Conservation (phyloP, 2,797 vertebrate species). For the Podargus strigoides region DNA sequence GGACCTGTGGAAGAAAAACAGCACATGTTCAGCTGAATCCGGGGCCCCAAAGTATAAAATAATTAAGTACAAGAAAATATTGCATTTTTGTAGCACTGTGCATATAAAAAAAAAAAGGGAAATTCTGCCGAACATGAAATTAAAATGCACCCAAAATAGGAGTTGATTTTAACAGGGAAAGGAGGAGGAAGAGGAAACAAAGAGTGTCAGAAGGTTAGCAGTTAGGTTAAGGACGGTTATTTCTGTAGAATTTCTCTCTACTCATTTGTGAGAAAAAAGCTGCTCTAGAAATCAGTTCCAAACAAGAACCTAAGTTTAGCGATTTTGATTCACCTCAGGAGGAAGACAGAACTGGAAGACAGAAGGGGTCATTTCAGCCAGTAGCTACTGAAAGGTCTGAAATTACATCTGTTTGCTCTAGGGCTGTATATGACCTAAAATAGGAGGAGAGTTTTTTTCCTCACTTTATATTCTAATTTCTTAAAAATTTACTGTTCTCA, state of each 20-base stretch:
- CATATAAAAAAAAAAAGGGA: background rate
- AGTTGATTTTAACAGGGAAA: background rate
- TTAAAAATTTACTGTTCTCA: background rate
- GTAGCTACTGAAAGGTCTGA: background rate
- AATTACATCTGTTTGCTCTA: background rate
- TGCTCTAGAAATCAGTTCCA: background rate
- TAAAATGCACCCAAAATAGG: background rate
- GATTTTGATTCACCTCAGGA: background rate
- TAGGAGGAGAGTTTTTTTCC: background rate
- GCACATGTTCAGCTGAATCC: background rate
- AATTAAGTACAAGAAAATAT: background rate
- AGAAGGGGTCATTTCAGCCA: background rate
- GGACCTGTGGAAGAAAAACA: background rate
- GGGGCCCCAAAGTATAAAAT: background rate
- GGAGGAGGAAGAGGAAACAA: background rate
- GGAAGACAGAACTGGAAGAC: background rate
- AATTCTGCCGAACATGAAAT: background rate
- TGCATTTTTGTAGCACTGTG: background rate
- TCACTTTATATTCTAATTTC: background rate
- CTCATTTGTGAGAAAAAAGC: background rate
- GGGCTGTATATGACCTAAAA: background rate
- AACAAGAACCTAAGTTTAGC: background rate
- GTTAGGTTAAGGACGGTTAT: background rate
- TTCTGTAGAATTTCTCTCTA: background rate
- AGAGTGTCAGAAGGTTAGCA: background rate